These are phyloP conservation scores for Micromys minutus DNA, from an alignment of 2,113 vertebrate genomes.

Conservation along the genomic window DNA sequence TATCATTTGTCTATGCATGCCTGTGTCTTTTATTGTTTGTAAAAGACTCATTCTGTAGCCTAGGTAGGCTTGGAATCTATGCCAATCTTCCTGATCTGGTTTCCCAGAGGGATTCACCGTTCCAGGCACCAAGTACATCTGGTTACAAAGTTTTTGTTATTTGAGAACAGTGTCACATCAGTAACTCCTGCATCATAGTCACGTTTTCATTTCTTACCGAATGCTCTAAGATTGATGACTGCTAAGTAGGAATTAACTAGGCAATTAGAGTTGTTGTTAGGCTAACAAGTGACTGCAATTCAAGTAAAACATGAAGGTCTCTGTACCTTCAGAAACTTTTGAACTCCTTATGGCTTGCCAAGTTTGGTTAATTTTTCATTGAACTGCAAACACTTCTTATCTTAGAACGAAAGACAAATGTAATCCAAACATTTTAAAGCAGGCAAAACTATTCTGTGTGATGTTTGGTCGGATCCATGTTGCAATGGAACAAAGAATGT, in stretches of 20 bases:
- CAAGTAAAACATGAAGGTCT: constrained; percentile 50
- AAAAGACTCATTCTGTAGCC: neutral
- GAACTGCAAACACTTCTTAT: constrained; percentile 67
- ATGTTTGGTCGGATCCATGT: constrained; percentile 59
- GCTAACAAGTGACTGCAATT: constrained; percentile 42
- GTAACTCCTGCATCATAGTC: neutral
- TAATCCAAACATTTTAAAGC: constrained; percentile 55
- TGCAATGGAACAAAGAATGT: constrained; percentile 25
- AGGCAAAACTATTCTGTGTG: constrained; percentile 44
- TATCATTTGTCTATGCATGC: neutral
- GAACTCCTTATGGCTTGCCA: constrained; percentile 47
- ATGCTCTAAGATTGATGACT: neutral
- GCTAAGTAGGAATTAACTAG: constrained; percentile 41
- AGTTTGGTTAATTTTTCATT: constrained; percentile 76
- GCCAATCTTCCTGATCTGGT: neutral
- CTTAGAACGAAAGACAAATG: constrained; percentile 57
- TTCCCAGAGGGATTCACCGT: neutral
- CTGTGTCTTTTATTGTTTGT: neutral
- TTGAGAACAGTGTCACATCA: neutral
- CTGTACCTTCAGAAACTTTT: constrained; percentile 61
- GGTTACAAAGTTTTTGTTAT: neutral
- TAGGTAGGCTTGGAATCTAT: neutral
- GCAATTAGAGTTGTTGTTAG: neutral
- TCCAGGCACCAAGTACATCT: neutral
- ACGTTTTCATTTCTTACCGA: neutral